Conservation (phyloP, 1,140 invertebrate genomes). For the Mesaphorura yosii region DNA sequence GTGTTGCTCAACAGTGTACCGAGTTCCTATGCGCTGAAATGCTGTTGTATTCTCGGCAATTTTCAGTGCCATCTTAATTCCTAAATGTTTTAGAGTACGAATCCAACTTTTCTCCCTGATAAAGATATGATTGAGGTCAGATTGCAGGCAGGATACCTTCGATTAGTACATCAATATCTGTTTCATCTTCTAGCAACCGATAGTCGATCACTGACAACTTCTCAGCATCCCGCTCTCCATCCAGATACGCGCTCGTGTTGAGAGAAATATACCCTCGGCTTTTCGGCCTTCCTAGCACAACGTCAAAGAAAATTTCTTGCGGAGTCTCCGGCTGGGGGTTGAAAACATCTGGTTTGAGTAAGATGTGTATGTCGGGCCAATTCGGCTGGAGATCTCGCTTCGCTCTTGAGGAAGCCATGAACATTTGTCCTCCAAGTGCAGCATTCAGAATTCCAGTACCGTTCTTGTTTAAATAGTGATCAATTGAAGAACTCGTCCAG, state of each 20-base stretch:
- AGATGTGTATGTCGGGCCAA: constrained; percentile 5
- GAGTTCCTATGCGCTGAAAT: background rate
- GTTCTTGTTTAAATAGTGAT: background rate
- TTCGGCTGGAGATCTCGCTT: too few species aligned
- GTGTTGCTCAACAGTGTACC: background rate
- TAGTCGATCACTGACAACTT: constrained; percentile 8
- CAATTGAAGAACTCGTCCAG: background rate
- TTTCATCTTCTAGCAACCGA: background rate
- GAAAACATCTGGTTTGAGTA: background rate
- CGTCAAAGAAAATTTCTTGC: background rate
- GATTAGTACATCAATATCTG: background rate
- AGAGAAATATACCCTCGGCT: background rate
- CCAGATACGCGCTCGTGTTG: background rate
- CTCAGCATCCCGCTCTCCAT: background rate
- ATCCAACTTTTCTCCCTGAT: too few species aligned
- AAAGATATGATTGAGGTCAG: too few species aligned
- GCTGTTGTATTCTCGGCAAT: background rate
- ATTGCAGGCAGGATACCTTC: constrained; percentile 8
- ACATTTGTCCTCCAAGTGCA: background rate
- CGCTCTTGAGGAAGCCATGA: background rate
- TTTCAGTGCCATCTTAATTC: background rate
- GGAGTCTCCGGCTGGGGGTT: background rate
- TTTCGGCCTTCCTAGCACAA: background rate
- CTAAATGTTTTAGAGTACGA: background rate
- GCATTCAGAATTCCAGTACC: background rate